Conservation (phyloP, 2,888 invertebrate species). For the Dorcus parallelipipedus region DNA sequence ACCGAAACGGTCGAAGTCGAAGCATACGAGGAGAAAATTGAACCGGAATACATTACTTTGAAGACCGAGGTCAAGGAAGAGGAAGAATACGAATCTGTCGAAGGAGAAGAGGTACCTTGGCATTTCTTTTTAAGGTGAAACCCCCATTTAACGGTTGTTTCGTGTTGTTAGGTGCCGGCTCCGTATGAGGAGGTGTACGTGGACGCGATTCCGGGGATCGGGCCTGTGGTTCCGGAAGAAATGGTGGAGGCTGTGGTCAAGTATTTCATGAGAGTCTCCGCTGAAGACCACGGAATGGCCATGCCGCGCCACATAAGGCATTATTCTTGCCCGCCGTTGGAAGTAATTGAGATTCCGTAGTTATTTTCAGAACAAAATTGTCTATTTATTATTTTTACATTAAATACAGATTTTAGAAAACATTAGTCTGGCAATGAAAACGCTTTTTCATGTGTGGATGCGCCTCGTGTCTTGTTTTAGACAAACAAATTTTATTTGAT, state of each 20-base stretch:
- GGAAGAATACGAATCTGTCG: too few species aligned
- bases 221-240: slow-evolving; percentile 52
- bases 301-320: slow-evolving; percentile 71
- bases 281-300: slow-evolving; percentile 61
- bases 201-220: slow-evolving; percentile 60
- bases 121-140: too few species aligned
- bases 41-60: background rate
- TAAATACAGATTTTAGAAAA: too few species aligned
- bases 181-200: slow-evolving; percentile 37
- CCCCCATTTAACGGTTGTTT: too few species aligned
- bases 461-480: too few species aligned
- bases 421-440: too few species aligned
- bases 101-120: too few species aligned
- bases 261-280: slow-evolving; percentile 54
- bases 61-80: background rate
- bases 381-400: too few species aligned
- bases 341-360: slow-evolving; percentile 36
- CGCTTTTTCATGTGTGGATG: too few species aligned
- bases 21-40: background rate
- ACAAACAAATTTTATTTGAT: too few species aligned
- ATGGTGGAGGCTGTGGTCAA: slow-evolving; percentile 53
- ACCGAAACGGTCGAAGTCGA: background rate
- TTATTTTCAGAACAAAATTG: too few species aligned
- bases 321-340: slow-evolving; percentile 66
- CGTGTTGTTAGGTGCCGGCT: slow-evolving; percentile 1